Conservation (phyloP, 2,797 vertebrate species). For the Dryobates pubescens region DNA sequence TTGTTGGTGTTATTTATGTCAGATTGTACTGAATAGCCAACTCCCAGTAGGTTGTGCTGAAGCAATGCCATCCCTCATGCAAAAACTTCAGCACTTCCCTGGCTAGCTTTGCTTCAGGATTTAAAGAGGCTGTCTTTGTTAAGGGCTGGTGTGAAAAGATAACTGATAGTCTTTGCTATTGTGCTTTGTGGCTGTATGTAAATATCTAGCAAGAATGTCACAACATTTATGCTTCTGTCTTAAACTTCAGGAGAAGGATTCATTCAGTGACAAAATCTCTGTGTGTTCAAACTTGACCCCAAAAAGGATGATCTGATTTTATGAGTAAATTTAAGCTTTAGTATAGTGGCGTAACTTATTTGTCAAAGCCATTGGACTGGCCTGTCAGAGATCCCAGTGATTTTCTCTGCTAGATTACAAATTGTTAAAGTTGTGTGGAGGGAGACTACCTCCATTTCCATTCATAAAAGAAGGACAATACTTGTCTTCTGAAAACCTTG, state of each 20-base stretch:
- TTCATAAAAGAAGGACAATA: background rate
- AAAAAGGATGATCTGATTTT: background rate
- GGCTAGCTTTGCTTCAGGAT: background rate
- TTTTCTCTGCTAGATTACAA: background rate
- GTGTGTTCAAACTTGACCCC: background rate
- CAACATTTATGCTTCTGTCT: background rate
- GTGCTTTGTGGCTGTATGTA: background rate
- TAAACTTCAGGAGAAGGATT: background rate
- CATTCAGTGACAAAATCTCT: background rate
- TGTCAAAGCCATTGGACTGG: background rate
- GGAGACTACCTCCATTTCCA: background rate
- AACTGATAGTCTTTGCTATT: background rate
- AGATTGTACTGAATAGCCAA: background rate
- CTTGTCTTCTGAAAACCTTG: background rate
- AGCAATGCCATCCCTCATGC: background rate
- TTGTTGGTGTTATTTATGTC: background rate
- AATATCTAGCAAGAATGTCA: background rate
- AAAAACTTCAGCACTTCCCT: background rate
- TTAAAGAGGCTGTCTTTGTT: background rate
- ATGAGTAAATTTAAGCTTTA: background rate
- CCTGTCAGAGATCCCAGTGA: background rate
- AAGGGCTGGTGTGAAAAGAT: background rate
- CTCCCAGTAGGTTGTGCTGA: background rate
- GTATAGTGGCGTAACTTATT: background rate
- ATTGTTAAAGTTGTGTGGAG: background rate